phyloP scores from a whole-genome alignment of 2,113 vertebrate genomes.

The Vidua chalybeata region DNA sequence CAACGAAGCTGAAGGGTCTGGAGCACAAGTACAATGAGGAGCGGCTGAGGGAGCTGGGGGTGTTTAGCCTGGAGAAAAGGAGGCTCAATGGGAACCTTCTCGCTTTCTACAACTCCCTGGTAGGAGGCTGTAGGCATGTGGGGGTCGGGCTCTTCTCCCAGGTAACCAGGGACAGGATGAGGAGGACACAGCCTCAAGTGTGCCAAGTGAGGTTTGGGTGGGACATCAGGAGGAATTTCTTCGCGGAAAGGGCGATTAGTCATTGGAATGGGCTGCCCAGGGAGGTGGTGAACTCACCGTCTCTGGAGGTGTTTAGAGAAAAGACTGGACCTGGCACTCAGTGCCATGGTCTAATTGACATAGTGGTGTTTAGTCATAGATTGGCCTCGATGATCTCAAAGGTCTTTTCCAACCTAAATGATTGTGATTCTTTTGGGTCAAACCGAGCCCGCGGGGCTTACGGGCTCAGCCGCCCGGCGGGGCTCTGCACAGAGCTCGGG shows the following conservation, averaged over 20 bases:
- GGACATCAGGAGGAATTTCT: neutral
- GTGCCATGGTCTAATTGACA: neutral
- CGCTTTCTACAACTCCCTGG: no score
- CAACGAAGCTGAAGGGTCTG: neutral
- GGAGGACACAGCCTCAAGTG: neutral
- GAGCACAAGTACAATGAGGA: neutral
- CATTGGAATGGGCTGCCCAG: neutral
- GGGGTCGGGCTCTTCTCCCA: neutral
- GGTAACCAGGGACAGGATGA: neutral
- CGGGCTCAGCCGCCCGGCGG: no score
- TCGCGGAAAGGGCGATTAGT: neutral
- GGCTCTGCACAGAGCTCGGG: rapidly evolving
- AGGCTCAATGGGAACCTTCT: neutral
- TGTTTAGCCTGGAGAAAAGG: neutral
- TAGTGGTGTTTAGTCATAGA: neutral
- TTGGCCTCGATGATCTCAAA: neutral
- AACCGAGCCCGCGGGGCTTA: neutral
- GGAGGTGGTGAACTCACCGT: neutral
- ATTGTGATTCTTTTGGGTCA: neutral
- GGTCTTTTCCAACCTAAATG: neutral
- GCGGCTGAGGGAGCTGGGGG: neutral
- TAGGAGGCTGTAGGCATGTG: neutral
- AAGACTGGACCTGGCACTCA: neutral
- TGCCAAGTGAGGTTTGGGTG: neutral
- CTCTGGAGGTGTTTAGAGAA: neutral